These are phyloP conservation scores for Ypsolopha sequella DNA, from an alignment of 2,888 invertebrate species.

Conservation along the genomic window DNA sequence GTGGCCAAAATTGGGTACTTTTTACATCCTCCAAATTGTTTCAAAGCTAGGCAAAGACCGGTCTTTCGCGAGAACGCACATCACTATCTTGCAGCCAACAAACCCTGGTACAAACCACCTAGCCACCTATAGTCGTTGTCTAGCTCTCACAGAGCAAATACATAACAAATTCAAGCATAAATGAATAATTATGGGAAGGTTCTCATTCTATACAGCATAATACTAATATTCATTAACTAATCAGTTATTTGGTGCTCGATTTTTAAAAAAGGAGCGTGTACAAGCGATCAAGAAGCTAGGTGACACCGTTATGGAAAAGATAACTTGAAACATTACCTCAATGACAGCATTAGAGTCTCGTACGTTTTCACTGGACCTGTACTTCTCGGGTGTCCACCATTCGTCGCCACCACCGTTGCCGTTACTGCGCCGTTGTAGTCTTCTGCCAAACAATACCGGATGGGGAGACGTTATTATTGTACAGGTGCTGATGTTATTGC, in stretches of 20 bases:
- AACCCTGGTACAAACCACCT: too few relatives aligned
- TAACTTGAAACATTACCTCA: conserved; percentile 25
- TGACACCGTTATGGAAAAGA: neutral
- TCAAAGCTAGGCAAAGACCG: too few relatives aligned
- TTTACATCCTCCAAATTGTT: too few relatives aligned
- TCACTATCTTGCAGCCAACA: too few relatives aligned
- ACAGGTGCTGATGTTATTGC: neutral
- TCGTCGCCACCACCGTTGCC: conserved; percentile 41
- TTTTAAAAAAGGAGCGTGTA: too few relatives aligned
- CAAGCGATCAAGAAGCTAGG: too few relatives aligned
- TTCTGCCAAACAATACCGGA: conserved; percentile 18
- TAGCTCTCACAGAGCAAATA: too few relatives aligned
- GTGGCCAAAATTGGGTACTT: too few relatives aligned
- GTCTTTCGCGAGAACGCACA: too few relatives aligned
- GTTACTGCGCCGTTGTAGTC: conserved; percentile 37
- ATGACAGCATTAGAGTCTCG: conserved; percentile 34
- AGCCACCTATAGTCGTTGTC: too few relatives aligned
- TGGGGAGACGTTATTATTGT: neutral
- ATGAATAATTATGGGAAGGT: neutral
- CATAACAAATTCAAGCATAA: too few relatives aligned
- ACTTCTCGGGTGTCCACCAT: conserved; percentile 45
- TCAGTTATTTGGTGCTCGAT: too few relatives aligned
- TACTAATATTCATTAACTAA: neutral
- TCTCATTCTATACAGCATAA: neutral
- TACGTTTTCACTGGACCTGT: conserved; percentile 41